Base-by-base conservation (phyloP, 2,113 vertebrate species). In the Actinemys pallida region DNA sequence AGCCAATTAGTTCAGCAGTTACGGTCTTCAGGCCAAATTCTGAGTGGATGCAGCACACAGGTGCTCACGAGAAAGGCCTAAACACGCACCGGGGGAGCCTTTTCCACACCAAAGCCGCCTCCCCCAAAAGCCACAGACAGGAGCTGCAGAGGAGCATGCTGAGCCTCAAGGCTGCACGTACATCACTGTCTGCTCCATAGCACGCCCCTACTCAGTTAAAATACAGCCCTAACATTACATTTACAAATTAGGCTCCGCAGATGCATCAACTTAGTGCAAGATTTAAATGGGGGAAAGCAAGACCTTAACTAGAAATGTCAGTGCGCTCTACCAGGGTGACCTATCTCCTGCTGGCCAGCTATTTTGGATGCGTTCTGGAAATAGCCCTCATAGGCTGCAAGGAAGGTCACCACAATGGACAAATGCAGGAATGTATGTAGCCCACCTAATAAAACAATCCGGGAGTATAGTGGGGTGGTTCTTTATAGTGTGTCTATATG, bases 221-320 rank as follows among this genome's bases (percentile, higher is more conserved):
- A n/a, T 1, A n/a, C 50, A 0, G 4, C 29, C 45, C 1, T 0
- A 10, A 47, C 3, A 22, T 39, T n/a, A 39, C 24, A 27, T 27
- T 27, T 29, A 25, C 42, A 47, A 24, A 13, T 14, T 27, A 25
- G 22, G 22, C 42, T 22, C 75, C 12, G 24, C 11, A 78, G 75
- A 10, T 0, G 10, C 10, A 27, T 2, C 1, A 2, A 11, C 29
- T 4, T 1, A 12, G 39, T 3, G 0, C 11, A 17, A 27, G 56
- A 10, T 6, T 42, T 52, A 2, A 1, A 59, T 59, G 5, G 83
- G 47, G 47, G 59, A 49, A 53, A 27, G 53, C 24, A 12, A 3
- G 20, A 65, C 52, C 35, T 81, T 22, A 39, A 39, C 22, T 25
- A 25, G 65, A 10, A 52, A 6, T 2, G 7, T 22, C 11, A 19